Evolutionary conservation across 2,888 invertebrate genomes (phyloP).

Genomic region (Siphonodentalium dalli): DNA sequence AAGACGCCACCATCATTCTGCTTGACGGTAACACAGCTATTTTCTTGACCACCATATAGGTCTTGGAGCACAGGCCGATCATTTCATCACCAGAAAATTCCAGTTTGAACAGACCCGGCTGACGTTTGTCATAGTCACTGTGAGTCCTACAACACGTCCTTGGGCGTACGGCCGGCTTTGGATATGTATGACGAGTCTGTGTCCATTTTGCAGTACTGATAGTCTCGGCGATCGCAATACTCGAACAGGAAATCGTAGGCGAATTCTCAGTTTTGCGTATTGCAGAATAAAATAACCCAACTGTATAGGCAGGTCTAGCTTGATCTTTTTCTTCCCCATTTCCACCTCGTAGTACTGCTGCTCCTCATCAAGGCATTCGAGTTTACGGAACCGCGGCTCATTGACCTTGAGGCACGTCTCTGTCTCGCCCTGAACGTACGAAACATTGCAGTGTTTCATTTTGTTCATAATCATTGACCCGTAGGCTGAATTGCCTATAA

Average conservation of each 20-base stretch:
- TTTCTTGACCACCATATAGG: constrained; percentile 5
- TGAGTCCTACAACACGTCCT: neutral
- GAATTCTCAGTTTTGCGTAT: no score
- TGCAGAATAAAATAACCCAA: no score
- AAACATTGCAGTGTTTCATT: neutral
- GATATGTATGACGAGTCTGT: neutral
- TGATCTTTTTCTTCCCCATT: no score
- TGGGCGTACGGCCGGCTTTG: neutral
- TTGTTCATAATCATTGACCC: constrained; percentile 4
- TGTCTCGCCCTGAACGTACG: neutral
- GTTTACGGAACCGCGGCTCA: constrained; percentile 3
- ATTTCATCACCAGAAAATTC: neutral
- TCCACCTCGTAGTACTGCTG: no score
- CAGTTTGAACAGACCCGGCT: neutral
- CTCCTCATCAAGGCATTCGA: no score
- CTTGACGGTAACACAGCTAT: no score
- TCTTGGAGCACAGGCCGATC: constrained; percentile 1
- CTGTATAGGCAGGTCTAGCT: no score
- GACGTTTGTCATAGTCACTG: neutral
- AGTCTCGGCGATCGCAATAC: no score
- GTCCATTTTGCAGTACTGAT: constrained; percentile 1
- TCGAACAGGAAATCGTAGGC: no score
- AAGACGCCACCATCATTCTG: no score
- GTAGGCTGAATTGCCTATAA: constrained; percentile 8
- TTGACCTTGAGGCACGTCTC: constrained; percentile 3